Evolutionary conservation across 1,140 invertebrate genomes (phyloP).

Genomic region (Tenebrio molitor): DNA sequence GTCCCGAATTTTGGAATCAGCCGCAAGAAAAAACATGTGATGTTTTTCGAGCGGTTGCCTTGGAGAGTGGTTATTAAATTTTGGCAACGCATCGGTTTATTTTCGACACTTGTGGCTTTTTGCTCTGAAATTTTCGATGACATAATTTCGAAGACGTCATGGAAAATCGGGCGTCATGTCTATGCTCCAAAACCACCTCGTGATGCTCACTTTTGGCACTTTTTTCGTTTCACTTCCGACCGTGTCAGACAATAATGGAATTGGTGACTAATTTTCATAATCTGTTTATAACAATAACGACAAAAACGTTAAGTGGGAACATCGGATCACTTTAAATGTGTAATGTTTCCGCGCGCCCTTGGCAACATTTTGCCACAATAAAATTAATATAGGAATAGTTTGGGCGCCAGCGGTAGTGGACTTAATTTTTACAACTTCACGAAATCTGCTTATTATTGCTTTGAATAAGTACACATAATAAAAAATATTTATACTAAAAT

Average conservation of each 20-base stretch:
- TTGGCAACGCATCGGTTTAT: neutral
- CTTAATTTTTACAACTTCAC: constrained; percentile 16
- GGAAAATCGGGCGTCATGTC: constrained; percentile 4
- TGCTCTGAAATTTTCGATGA: constrained; percentile 7
- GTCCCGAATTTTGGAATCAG: neutral
- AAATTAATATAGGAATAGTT: neutral
- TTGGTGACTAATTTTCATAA: neutral
- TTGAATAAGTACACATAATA: neutral
- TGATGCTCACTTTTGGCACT: neutral
- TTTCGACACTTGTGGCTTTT: constrained; percentile 5
- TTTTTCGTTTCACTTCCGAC: neutral
- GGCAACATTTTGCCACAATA: neutral
- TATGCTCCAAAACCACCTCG: neutral
- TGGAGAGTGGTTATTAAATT: neutral
- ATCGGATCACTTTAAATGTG: neutral
- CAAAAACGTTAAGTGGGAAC: neutral
- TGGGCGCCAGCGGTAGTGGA: neutral
- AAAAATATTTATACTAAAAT: constrained; percentile 14
- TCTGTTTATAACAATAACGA: neutral
- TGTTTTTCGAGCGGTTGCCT: neutral
- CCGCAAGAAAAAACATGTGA: constrained; percentile 2
- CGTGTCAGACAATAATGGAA: neutral
- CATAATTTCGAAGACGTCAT: neutral
- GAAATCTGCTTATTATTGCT: neutral
- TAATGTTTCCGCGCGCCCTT: constrained; percentile 1